Base-by-base conservation (phyloP, 92 coral and sea anemone genomes). In the Hydrozoanthus gracilis region DNA sequence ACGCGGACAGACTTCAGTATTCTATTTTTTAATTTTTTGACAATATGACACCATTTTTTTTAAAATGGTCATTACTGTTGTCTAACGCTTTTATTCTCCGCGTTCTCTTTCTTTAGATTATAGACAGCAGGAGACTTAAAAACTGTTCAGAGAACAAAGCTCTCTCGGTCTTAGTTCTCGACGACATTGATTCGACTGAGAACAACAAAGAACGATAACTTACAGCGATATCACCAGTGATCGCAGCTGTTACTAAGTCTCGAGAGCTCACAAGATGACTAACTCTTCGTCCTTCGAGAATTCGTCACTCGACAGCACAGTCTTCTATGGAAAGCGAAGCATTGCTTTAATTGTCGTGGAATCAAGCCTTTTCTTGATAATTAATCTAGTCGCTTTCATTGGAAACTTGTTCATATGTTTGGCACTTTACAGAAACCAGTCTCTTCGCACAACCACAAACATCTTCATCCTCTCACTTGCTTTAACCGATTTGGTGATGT, bases 401-500 rank as follows among this genome's bases (percentile, higher is more conserved):
- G 83, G 83, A 12, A 78, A 78, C 20, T n/a, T 78, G 83, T 46
- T 78, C 70, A 61, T 78, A 2, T 78, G 70, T 61, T 46, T 78
- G 71, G 70, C 83, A 50, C 68, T 78, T 51, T 78, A 58, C 83
- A 56, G 83, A 60, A 58, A 58, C 83, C 54, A 15, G 5, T 2
- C 55, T 6, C 83, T 78, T 14, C 70, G 69, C 15, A 58, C 83
- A 52, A 58, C 14, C 51, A 78, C 83, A 39, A 78, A 61, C 51
- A 56, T 78, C 12, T 78, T 76, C 17, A 50, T 76, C 35, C 49
- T 76, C 10, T 76, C 82, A 9, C 48, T 76, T 50, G 66, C 82
- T 9, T 54, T 78, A 15, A 51, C 83, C 52, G 83, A 78, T 61
- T 44, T 78, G 35, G 13, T 58, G 51, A 52, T 78, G 83, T 78